A percentile compares a stretch with the other conserved stretches of the same genome.
Conservation (phyloP, 2,888 invertebrate genomes). For the Caenorhabditis sulstoni region DNA sequence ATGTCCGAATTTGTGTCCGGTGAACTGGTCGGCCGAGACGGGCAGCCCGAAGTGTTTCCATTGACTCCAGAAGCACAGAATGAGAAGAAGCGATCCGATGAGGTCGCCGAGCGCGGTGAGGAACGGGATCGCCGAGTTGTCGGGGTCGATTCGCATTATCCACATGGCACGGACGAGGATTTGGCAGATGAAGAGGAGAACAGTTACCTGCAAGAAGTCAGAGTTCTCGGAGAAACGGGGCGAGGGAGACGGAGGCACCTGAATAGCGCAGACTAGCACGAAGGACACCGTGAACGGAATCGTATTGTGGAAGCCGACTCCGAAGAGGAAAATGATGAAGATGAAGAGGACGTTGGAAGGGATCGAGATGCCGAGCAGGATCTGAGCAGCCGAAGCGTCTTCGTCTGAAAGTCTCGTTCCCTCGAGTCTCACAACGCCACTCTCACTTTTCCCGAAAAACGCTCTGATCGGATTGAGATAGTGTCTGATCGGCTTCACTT, state of each 20-base stretch:
- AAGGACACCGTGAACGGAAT: slow-evolving; percentile 62
- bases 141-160: slow-evolving; percentile 74
- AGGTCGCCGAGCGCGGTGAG: slow-evolving; percentile 76
- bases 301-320: slow-evolving; percentile 63
- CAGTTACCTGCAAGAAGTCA: slow-evolving; percentile 70
- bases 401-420: slow-evolving; percentile 63
- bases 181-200: slow-evolving; percentile 76
- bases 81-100: slow-evolving; percentile 61
- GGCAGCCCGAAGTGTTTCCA: slow-evolving; percentile 51
- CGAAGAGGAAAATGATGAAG: slow-evolving; percentile 67
- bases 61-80: slow-evolving; percentile 58
- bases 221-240: too few species aligned
- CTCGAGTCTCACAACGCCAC: background rate
- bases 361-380: slow-evolving; percentile 70
- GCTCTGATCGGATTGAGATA: slow-evolving; percentile 62
- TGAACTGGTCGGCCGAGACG: slow-evolving; percentile 51
- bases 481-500: slow-evolving; percentile 32
- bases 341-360: slow-evolving; percentile 74
- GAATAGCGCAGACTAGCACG: slow-evolving; percentile 63
- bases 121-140: slow-evolving; percentile 77
- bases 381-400: slow-evolving; percentile 70
- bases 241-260: too few species aligned
- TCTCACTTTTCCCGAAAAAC: slow-evolving; percentile 62
- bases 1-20: slow-evolving; percentile 56
- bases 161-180: slow-evolving; percentile 73